A percentile compares a stretch with the other conserved stretches of the same genome.
These are phyloP conservation scores for Myiagra hebetior DNA, from an alignment of 2,113 vertebrate species.

Conservation along the genomic window DNA sequence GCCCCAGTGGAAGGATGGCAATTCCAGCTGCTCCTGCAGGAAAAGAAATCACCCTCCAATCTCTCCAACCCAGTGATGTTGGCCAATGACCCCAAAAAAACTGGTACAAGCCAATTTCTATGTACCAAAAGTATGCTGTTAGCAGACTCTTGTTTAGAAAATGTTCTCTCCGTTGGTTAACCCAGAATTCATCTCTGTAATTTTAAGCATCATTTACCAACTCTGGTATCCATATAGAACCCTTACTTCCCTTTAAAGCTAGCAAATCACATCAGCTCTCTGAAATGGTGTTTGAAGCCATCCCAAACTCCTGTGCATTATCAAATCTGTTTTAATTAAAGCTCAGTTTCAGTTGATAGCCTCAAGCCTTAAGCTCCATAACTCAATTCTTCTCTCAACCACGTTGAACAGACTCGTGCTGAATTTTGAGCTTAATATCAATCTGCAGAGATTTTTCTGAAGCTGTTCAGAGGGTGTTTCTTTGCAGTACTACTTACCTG, in stretches of 20 bases:
- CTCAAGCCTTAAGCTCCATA: slow-evolving; percentile 21
- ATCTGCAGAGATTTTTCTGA: slow-evolving; percentile 10
- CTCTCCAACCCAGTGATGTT: background rate
- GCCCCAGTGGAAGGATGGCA: background rate
- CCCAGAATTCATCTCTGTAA: background rate
- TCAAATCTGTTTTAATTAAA: slow-evolving; percentile 59
- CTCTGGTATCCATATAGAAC: background rate
- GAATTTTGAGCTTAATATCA: slow-evolving; percentile 35
- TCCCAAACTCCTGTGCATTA: background rate
- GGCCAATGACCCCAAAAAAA: background rate
- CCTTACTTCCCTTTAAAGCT: background rate
- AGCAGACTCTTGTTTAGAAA: background rate
- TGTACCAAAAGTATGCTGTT: background rate
- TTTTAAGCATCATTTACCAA: background rate
- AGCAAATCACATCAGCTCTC: background rate
- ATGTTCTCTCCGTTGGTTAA: background rate
- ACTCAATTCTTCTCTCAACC: slow-evolving; percentile 39
- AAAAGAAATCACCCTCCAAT: background rate
- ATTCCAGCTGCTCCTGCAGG: background rate
- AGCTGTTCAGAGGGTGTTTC: background rate
- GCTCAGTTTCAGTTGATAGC: slow-evolving; percentile 52
- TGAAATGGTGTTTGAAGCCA: slow-evolving; percentile 1
- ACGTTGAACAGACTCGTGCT: background rate
- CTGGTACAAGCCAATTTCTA: background rate
- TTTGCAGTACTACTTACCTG: background rate